Evolutionary conservation across 2,797 vertebrate species (phyloP).

Genomic region (Crenichthys baileyi): DNA sequence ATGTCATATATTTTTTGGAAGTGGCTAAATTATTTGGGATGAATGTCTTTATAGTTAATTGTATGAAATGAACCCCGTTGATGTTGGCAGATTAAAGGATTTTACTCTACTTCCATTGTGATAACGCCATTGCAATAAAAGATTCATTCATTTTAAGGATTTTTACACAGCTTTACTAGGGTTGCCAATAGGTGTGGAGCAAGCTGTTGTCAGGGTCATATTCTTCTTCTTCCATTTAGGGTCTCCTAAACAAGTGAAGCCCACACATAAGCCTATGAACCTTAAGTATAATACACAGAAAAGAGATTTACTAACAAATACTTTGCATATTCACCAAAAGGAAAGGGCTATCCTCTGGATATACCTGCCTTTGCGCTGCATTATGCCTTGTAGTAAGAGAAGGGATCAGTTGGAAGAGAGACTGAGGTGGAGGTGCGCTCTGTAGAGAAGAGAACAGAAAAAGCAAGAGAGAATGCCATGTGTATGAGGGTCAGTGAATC

Average conservation of each 20-base stretch:
- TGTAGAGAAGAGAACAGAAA: neutral
- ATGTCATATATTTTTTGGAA: no score
- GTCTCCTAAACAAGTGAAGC: neutral
- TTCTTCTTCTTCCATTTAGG: neutral
- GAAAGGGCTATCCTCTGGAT: neutral
- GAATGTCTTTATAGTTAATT: no score
- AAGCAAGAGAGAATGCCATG: neutral
- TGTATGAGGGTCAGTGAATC: neutral
- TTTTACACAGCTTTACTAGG: no score
- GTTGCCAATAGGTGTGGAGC: no score
- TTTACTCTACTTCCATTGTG: no score
- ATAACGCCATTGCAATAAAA: no score
- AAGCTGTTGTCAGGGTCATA: neutral
- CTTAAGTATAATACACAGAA: neutral
- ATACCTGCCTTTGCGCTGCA: neutral
- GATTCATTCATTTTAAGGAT: no score
- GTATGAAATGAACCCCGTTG: no score
- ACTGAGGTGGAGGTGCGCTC: neutral
- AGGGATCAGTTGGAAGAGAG: neutral
- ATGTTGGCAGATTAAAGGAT: no score
- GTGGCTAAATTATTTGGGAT: no score
- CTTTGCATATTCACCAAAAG: neutral
- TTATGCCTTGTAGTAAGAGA: neutral
- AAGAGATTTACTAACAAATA: neutral
- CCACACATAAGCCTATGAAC: neutral